Evolutionary conservation across 2,113 vertebrate species (phyloP).

Genomic region (Panthera uncia): DNA sequence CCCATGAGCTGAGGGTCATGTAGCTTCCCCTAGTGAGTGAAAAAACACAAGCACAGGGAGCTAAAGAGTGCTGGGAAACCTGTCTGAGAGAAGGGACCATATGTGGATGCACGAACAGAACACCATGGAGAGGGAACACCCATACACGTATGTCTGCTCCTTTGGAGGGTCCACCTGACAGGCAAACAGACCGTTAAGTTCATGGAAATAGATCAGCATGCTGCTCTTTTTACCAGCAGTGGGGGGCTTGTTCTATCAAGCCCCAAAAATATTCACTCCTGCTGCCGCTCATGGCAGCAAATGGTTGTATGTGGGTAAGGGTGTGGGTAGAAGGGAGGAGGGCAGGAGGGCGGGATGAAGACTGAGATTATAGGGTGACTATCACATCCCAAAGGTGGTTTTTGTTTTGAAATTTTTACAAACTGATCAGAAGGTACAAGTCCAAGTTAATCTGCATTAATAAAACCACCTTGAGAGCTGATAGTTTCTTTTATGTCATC

Average conservation of each 20-base stretch:
- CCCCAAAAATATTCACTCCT: neutral
- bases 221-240: accelerated
- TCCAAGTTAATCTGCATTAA: neutral
- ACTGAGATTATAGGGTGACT: neutral
- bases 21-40: slow-evolving; percentile 89
- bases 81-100: neutral
- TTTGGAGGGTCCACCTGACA: neutral
- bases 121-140: neutral
- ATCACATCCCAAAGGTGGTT: neutral
- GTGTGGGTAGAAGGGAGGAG: neutral
- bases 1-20: slow-evolving; percentile 94
- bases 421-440: neutral
- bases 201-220: accelerated
- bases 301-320: neutral
- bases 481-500: neutral
- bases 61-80: neutral
- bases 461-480: neutral
- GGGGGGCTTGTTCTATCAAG: neutral
- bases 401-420: neutral
- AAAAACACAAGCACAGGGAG: neutral
- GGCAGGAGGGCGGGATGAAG: accelerated
- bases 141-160: accelerated
- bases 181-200: neutral
- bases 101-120: neutral
- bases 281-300: neutral